Percentiles rank a stretch among this genome's conserved stretches.
Conservation (phyloP, 2,888 invertebrate genomes). For the Morpho achilles region DNA sequence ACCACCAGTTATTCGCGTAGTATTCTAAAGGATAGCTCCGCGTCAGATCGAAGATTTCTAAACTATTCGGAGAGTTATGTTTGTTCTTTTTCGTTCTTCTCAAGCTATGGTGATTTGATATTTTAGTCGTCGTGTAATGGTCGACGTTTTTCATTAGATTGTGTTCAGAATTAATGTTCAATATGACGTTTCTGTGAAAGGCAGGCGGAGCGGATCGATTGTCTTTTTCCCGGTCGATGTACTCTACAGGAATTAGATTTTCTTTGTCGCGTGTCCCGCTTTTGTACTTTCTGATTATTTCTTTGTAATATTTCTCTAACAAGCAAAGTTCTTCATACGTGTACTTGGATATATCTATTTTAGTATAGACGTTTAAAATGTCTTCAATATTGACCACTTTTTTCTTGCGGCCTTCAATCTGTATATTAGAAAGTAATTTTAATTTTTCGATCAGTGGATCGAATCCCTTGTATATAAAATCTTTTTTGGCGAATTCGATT, state of each 20-base stretch:
- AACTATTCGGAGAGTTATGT: constrained; percentile 40
- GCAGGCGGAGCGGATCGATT: constrained; percentile 38
- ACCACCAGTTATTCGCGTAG: constrained; percentile 76
- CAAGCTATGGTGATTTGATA: constrained; percentile 40
- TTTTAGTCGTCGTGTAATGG: constrained; percentile 38
- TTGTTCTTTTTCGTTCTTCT: constrained; percentile 40
- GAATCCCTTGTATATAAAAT: constrained; percentile 70
- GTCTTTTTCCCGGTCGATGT: constrained; percentile 37
- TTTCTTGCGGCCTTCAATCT: constrained; percentile 54
- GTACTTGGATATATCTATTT: constrained; percentile 63
- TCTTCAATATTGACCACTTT: constrained; percentile 57
- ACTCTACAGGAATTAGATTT: constrained; percentile 40
- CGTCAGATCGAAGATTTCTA: constrained; percentile 63
- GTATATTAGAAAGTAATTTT: constrained; percentile 57
- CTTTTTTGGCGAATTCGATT: constrained; percentile 69
- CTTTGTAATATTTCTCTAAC: constrained; percentile 68
- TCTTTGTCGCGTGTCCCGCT: constrained; percentile 47
- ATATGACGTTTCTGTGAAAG: constrained; percentile 47
- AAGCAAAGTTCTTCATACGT: constrained; percentile 69
- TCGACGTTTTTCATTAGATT: constrained; percentile 46
- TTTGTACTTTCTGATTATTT: constrained; percentile 64
- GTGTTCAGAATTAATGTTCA: constrained; percentile 47
- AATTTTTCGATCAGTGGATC: constrained; percentile 69
- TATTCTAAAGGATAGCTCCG: constrained; percentile 65
- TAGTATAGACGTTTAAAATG: constrained; percentile 61